Conservation (phyloP, 2,888 invertebrate genomes). For the Trachelus troglodyta region DNA sequence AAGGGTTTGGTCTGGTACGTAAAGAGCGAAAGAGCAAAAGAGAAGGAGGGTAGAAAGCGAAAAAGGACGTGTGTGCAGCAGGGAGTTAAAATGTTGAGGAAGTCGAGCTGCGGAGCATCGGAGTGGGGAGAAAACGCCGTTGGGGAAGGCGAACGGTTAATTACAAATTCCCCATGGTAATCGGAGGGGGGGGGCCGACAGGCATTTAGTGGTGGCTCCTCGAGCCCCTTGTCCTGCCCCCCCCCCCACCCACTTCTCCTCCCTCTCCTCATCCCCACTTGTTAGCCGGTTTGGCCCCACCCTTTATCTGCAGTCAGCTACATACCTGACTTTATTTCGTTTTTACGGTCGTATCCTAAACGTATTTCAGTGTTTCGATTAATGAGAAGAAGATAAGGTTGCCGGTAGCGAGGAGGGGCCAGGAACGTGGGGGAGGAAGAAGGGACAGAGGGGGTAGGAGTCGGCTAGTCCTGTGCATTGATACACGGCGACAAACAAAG, state of each 20-base stretch:
- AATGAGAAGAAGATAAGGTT: constrained; percentile 44
- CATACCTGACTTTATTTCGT: constrained; percentile 35
- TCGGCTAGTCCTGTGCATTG: too few relatives aligned
- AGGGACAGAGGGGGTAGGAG: background rate
- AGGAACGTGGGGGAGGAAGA: background rate
- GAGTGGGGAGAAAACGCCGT: background rate
- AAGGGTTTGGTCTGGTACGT: too few relatives aligned
- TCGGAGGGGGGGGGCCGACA: constrained; percentile 13
- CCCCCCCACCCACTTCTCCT: background rate
- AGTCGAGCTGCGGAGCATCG: too few relatives aligned
- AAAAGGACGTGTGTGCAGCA: too few relatives aligned
- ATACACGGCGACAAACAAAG: background rate
- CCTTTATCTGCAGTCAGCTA: constrained; percentile 1
- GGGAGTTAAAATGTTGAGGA: too few relatives aligned
- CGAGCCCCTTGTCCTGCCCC: background rate
- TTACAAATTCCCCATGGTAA: constrained; percentile 41
- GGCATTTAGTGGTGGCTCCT: background rate
- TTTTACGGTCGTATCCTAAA: constrained; percentile 46
- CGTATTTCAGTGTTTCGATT: constrained; percentile 49
- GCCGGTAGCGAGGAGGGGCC: constrained; percentile 5
- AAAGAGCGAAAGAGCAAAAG: too few relatives aligned
- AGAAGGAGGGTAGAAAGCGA: too few relatives aligned
- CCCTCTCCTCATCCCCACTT: background rate
- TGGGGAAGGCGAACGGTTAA: constrained; percentile 32
- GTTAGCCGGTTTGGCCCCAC: background rate